Base-by-base conservation (phyloP, 2,888 invertebrate genomes). In the Spisula solida region DNA sequence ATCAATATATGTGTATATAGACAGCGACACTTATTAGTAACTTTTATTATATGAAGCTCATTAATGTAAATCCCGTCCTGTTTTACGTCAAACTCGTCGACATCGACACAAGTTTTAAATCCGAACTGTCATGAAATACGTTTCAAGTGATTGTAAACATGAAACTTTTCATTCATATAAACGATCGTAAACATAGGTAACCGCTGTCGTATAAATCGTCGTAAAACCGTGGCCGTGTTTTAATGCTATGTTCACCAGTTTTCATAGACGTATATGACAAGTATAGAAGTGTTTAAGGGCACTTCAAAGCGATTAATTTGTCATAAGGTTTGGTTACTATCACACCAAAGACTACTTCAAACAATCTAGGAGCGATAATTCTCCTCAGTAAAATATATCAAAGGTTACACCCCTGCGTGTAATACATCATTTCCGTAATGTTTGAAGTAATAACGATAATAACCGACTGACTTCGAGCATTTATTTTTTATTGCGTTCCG, bases 241-340 rank as follows among this genome's bases (percentile, higher is more conserved):
- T 75, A 75, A 75, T 75, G 20, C 51, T 75, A 75, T 78, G 60
- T 29, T 29, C n/a, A 20, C 29, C 31, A 29, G 48, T 75, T 78
- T 84, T 51, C 51, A 75, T 25, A 29, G 48, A 51, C 41, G 51
- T 34, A 84, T 84, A 84, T 55, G 84, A 84, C 84, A 84, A 75
- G 31, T 78, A 29, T 25, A 31, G 34, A 78, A 78, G 55, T 78
- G 84, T 78, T 25, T 31, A 47, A 47, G 48, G 25, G 55, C 48
- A 84, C 84, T 78, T 84, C 84, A 84, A 84, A 84, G 84, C 70
- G 84, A 84, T 48, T 51, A 48, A 84, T 29, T 48, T 55, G 84
- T 75, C 84, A 55, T 84, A 31, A 29, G 41, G 51, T 31, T 51
- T 31, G 47, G 78, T 75, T 31, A 78, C 70, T n/a, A 75, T 84